phyloP scores from a whole-genome alignment of 2,113 vertebrate species.

The Callipepla californica region DNA sequence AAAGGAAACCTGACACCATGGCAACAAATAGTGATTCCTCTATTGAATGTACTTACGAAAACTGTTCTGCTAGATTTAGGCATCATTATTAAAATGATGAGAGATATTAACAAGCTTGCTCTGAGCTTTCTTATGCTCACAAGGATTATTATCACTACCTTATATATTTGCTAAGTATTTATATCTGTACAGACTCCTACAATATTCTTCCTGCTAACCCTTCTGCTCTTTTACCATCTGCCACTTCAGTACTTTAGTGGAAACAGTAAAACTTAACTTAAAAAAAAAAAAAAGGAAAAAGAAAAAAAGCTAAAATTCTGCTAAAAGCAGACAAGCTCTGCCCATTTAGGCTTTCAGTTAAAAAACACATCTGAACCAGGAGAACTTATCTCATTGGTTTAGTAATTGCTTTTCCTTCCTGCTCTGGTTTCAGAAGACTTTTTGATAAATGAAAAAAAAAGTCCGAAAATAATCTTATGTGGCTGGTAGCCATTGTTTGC shows the following conservation, averaged over 20 bases:
- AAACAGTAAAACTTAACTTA: background rate
- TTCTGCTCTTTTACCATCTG: constrained; percentile 60
- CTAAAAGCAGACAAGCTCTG: constrained; percentile 20
- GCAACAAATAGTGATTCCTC: constrained; percentile 55
- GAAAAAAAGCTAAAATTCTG: background rate
- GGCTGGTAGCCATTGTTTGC: background rate
- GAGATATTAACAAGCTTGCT: constrained; percentile 3
- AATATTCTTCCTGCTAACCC: constrained; percentile 62
- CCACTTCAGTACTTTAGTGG: constrained; percentile 13
- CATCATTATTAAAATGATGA: constrained; percentile 32
- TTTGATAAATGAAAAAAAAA: background rate
- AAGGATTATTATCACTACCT: constrained; percentile 12
- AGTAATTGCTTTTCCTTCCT: constrained; percentile 1
- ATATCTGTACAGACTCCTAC: constrained; percentile 51
- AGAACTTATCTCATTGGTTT: background rate
- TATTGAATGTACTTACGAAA: constrained; percentile 13
- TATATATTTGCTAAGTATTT: constrained; percentile 54
- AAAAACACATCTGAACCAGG: background rate
- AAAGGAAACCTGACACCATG: constrained; percentile 50
- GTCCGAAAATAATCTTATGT: background rate
- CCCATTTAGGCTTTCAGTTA: background rate
- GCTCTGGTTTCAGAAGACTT: background rate
- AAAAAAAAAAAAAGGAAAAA: background rate
- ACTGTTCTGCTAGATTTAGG: constrained; percentile 15
- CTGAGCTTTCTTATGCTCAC: background rate